phyloP scores from a whole-genome alignment of 2,113 vertebrate genomes.

The Carlito syrichta region DNA sequence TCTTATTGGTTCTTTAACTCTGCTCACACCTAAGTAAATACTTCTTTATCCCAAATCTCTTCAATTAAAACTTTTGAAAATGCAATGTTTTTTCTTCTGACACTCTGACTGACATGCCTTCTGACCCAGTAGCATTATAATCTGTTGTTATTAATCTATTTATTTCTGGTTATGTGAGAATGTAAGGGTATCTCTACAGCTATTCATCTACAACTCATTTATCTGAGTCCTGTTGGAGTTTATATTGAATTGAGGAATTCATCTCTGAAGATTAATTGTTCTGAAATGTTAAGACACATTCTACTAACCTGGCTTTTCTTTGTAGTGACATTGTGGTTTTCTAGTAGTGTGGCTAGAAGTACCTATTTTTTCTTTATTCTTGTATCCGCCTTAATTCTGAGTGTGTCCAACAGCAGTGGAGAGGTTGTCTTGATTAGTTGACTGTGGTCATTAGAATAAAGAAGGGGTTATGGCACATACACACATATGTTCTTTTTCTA shows the following conservation, averaged over 20 bases:
- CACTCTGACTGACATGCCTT: not conserved
- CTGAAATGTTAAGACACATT: not conserved
- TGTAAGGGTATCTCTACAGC: not conserved
- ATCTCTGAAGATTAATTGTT: conserved; percentile 9
- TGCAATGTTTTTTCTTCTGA: not conserved
- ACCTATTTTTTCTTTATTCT: not conserved
- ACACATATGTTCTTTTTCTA: not conserved
- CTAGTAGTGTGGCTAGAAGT: not conserved
- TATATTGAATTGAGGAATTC: not conserved
- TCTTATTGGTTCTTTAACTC: not conserved
- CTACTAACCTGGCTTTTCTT: not conserved
- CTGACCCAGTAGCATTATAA: not conserved
- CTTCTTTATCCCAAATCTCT: not conserved
- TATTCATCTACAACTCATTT: not conserved
- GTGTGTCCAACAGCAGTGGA: not conserved
- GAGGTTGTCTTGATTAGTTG: not conserved
- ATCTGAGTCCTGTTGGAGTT: not conserved
- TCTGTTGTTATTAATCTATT: not conserved
- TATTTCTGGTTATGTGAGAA: not conserved
- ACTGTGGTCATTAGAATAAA: not conserved
- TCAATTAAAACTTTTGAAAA: not conserved
- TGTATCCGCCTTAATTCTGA: not conserved
- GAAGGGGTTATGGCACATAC: not conserved
- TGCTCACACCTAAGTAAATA: too few species aligned
- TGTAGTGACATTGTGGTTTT: not conserved